Evolutionary conservation across 92 coral and sea anemone genomes (phyloP).

Genomic region (Epizoanthus ramosus): DNA sequence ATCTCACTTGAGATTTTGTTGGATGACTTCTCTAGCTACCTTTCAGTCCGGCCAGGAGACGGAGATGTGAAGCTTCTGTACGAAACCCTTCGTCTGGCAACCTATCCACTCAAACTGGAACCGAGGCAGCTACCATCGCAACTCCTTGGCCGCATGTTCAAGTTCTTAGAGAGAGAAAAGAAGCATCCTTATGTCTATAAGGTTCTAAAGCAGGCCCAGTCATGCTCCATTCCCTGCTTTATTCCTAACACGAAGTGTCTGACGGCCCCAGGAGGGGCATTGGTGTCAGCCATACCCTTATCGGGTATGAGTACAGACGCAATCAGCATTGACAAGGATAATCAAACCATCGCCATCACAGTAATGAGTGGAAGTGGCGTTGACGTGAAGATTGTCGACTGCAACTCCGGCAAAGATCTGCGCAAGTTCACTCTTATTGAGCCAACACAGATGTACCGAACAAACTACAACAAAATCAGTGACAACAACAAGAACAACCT

Average conservation of each 20-base stretch:
- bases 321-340: conserved; percentile 84
- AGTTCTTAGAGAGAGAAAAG: conserved; percentile 70
- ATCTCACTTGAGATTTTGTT: conserved; percentile 70
- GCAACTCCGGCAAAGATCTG: conserved; percentile 71
- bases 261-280: conserved; percentile 95
- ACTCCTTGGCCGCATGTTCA: conserved; percentile 91
- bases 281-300: conserved; percentile 82
- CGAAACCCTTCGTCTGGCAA: conserved; percentile 84
- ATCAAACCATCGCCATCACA: conserved; percentile 76
- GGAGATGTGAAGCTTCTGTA: conserved; percentile 80
- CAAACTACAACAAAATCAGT: conserved; percentile 68
- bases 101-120: conserved; percentile 74
- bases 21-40: conserved; percentile 78
- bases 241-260: conserved; percentile 88
- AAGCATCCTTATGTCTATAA: conserved; percentile 75
- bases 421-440: conserved; percentile 87
- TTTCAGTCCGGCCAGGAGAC: conserved; percentile 74
- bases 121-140: conserved; percentile 93
- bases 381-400: conserved; percentile 77
- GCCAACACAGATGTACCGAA: conserved; percentile 66
- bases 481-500: conserved; percentile 59
- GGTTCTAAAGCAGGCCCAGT: conserved; percentile 78
- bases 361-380: conserved; percentile 68
- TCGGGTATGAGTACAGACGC: conserved; percentile 56
- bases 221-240: conserved; percentile 78